A percentile compares a stretch with the other conserved stretches of the same genome.
Evolutionary conservation across 2,797 vertebrate genomes (phyloP).

Genomic region (Centropyge bicolor): DNA sequence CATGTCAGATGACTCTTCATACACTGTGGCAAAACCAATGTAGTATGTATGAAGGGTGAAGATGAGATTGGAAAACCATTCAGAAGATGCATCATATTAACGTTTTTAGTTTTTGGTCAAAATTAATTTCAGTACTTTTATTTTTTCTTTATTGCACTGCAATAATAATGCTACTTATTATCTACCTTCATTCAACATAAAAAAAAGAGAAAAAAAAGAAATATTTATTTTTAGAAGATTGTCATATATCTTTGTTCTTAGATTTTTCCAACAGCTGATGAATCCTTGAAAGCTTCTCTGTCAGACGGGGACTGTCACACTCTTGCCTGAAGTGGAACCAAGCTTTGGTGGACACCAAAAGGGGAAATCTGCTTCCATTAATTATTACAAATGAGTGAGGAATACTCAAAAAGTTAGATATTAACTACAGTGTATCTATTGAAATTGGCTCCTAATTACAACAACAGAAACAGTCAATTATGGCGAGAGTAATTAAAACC

Average conservation of each 20-base stretch:
- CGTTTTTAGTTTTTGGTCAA: background rate
- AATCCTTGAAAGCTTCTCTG: slow-evolving; percentile 17
- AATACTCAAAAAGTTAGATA: background rate
- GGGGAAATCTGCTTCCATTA: slow-evolving; percentile 7
- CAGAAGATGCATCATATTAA: background rate
- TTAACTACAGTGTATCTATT: slow-evolving; percentile 4
- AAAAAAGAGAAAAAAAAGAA: background rate
- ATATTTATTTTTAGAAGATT: slow-evolving; percentile 21
- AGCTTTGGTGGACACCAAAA: slow-evolving; percentile 15
- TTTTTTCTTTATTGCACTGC: background rate
- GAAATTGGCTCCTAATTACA: background rate
- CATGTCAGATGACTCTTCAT: slow-evolving; percentile 11
- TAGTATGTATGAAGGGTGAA: slow-evolving; percentile 1
- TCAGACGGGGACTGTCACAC: slow-evolving; percentile 13
- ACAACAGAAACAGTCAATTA: slow-evolving; percentile 9
- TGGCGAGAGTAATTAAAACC: background rate
- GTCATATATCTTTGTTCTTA: slow-evolving; percentile 23
- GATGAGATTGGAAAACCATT: slow-evolving; percentile 4
- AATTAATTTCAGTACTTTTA: background rate
- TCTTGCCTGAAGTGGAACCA: slow-evolving; percentile 29
- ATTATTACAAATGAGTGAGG: background rate
- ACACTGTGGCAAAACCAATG: slow-evolving; percentile 9
- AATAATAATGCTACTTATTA: background rate
- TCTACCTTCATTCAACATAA: background rate
- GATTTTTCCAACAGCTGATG: slow-evolving; percentile 30